These are phyloP conservation scores for Stenolophus ochropezus DNA, from an alignment of 2,888 invertebrate species.

Conservation along the genomic window DNA sequence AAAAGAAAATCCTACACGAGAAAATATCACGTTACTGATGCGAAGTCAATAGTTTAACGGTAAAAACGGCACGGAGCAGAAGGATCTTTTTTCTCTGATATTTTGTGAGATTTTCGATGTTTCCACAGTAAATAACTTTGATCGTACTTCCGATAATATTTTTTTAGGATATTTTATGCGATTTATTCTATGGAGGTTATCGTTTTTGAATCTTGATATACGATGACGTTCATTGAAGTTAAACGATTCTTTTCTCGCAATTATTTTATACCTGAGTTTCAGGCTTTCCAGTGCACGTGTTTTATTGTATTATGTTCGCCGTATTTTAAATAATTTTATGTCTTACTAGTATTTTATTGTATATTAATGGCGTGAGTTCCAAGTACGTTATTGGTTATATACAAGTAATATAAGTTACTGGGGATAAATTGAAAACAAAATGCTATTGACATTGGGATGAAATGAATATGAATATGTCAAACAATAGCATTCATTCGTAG, in stretches of 20 bases:
- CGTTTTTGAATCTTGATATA: constrained; percentile 57
- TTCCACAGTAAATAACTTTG: constrained; percentile 51
- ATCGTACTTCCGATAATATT: constrained; percentile 47
- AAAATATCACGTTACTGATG: constrained; percentile 59
- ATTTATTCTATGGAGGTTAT: constrained; percentile 40
- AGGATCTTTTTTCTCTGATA: constrained; percentile 30
- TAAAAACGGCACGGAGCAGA: constrained; percentile 32
- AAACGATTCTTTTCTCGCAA: constrained; percentile 44
- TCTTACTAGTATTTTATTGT: too few relatives aligned
- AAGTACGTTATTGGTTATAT: too few relatives aligned
- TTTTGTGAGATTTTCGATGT: constrained; percentile 46
- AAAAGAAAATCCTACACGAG: constrained; percentile 52
- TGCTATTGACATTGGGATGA: too few relatives aligned
- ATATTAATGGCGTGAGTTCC: too few relatives aligned
- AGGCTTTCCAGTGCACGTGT: not conserved
- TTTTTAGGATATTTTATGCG: constrained; percentile 32
- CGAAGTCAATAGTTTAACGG: constrained; percentile 56
- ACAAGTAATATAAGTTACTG: too few relatives aligned
- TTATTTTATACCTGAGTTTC: constrained; percentile 35
- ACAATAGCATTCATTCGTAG: too few relatives aligned
- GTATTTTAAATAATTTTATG: constrained; percentile 14
- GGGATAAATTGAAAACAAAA: too few relatives aligned
- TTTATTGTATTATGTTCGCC: not conserved
- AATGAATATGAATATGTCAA: too few relatives aligned
- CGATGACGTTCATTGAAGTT: constrained; percentile 51